Percentiles rank a stretch among this genome's conserved stretches.
phyloP scores from a whole-genome alignment of 2,888 invertebrate species.

The Plemyria rubiginata region DNA sequence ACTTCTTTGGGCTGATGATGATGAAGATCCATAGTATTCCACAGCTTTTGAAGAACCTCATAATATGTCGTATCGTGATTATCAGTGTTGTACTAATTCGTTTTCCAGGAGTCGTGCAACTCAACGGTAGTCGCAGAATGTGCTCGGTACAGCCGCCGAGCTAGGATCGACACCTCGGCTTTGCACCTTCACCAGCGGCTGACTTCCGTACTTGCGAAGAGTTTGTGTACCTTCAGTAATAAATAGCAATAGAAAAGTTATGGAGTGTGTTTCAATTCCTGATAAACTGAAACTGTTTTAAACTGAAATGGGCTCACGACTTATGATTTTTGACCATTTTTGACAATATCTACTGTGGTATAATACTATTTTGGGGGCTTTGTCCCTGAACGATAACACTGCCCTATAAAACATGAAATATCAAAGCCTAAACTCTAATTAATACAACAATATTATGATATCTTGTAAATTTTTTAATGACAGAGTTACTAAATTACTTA shows the following conservation, averaged over 20 bases:
- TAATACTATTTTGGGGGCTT: too few species aligned
- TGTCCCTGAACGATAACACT: too few species aligned
- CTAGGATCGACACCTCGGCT: constrained; percentile 69
- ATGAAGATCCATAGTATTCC: too few species aligned
- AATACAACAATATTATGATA: too few species aligned
- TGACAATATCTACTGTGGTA: too few species aligned
- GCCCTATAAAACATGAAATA: too few species aligned
- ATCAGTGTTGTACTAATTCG: constrained; percentile 9
- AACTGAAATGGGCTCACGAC: background rate
- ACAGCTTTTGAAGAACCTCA: background rate
- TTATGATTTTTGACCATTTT: too few species aligned
- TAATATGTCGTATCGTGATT: background rate
- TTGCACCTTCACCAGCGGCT: constrained; percentile 62
- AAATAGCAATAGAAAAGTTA: constrained; percentile 53
- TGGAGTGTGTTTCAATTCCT: background rate
- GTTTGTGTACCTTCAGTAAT: constrained; percentile 59
- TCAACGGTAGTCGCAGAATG: constrained; percentile 74
- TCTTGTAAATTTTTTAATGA: too few species aligned
- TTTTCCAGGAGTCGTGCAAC: constrained; percentile 76
- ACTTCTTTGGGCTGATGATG: too few species aligned
- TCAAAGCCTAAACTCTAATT: too few species aligned
- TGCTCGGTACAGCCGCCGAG: constrained; percentile 62
- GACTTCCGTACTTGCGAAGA: constrained; percentile 56
- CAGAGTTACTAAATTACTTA: too few species aligned
- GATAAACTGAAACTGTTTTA: too few species aligned